A percentile compares a stretch with the other conserved stretches of the same genome.
phyloP scores from a whole-genome alignment of 2,797 vertebrate genomes.

The Botia almorhae region DNA sequence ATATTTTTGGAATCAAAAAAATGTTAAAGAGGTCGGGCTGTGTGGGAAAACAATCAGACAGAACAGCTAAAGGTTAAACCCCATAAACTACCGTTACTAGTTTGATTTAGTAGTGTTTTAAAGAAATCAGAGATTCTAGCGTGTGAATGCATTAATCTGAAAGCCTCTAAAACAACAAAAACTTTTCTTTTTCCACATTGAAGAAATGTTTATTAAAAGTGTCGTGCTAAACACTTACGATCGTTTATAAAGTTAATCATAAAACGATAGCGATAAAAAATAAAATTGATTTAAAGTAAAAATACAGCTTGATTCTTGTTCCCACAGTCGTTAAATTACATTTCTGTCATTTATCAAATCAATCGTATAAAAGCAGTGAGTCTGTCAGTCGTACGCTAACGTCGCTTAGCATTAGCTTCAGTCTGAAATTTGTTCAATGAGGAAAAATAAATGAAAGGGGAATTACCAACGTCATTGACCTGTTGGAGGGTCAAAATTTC shows the following conservation, averaged over 20 bases:
- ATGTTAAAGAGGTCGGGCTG: constrained; percentile 5
- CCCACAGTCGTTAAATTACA: constrained; percentile 8
- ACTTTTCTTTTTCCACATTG: constrained; percentile 50
- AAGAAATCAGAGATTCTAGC: background rate
- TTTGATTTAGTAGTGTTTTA: constrained; percentile 8
- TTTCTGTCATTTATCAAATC: constrained; percentile 4
- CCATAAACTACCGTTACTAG: background rate
- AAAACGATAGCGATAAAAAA: background rate
- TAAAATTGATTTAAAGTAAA: background rate
- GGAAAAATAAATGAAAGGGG: constrained; percentile 90
- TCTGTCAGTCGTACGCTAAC: constrained; percentile 61
- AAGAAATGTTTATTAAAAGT: constrained; percentile 40
- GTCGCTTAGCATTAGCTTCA: constrained; percentile 62
- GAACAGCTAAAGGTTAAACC: background rate
- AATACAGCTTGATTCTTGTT: constrained; percentile 12
- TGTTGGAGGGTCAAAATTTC: constrained; percentile 97
- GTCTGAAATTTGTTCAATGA: constrained; percentile 85
- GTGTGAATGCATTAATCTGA: background rate
- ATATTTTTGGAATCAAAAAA: constrained; percentile 11
- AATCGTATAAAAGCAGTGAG: background rate
- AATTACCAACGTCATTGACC: constrained; percentile 98
- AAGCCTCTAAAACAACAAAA: background rate
- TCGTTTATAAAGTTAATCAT: background rate
- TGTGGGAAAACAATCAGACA: background rate
- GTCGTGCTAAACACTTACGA: background rate